Evolutionary conservation across 2,888 invertebrate species (phyloP).

Genomic region (Phengaris arion): DNA sequence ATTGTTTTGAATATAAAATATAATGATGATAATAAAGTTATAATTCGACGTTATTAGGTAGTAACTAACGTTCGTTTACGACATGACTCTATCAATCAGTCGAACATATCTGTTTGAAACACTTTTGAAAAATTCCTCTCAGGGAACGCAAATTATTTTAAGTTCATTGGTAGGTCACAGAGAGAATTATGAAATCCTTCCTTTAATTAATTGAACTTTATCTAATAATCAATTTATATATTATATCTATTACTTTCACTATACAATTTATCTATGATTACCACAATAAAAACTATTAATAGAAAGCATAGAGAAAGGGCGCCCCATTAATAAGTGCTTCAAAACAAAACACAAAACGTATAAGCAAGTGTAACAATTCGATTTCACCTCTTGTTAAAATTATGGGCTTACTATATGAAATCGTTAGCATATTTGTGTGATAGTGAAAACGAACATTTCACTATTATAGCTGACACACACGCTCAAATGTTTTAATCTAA

Average conservation of each 20-base stretch:
- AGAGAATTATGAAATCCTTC: no score
- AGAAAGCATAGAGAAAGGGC: constrained; percentile 63
- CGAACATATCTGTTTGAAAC: no score
- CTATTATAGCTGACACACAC: not conserved
- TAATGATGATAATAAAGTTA: constrained; percentile 24
- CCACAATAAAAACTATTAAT: constrained; percentile 50
- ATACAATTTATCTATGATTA: no score
- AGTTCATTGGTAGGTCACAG: no score
- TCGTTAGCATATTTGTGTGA: constrained; percentile 14
- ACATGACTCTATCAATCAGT: not conserved
- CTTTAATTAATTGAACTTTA: not conserved
- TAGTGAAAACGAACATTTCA: constrained; percentile 7
- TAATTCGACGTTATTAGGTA: not conserved
- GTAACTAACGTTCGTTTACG: not conserved
- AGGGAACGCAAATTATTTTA: no score
- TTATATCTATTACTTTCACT: constrained; percentile 18
- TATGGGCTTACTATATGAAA: constrained; percentile 45
- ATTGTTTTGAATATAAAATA: not conserved
- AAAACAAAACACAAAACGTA: constrained; percentile 54
- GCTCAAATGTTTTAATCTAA: not conserved
- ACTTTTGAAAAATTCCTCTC: no score
- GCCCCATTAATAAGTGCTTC: constrained; percentile 50
- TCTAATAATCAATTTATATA: not conserved
- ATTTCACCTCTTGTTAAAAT: constrained; percentile 57
- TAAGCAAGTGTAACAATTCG: constrained; percentile 50